Base-by-base conservation (phyloP, 2,888 invertebrate species). In the Sinodicranocentrus sp. region DNA sequence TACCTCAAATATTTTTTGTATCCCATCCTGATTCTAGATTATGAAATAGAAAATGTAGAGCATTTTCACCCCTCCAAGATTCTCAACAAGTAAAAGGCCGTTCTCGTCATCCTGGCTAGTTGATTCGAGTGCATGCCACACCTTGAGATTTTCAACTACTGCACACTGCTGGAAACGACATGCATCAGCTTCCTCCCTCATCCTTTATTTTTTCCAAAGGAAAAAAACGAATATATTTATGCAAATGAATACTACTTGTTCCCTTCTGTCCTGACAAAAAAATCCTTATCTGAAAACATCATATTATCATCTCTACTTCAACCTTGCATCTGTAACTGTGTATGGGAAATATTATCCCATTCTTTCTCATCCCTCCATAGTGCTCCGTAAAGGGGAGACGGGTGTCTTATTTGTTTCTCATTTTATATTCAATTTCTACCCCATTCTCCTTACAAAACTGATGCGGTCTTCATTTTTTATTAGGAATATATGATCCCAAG, bases 81-180 rank as follows among this genome's bases (percentile, higher is more conserved):
- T 68, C 8, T 68, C n/a, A 68, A 68, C 25, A 33, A 5, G 43
- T 39, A 28, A 33, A 48, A 25, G 63, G 76, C 61, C 70, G 67
- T 78, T 70, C n/a, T n/a, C n/a, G n/a, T n/a, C n/a, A 70, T 63
- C 75, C 44, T 80, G 78, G 84, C 86, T 87, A 85, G 85, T 85
- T 84, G 63, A 75, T 67, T 85, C 70, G 73, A 79, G 65, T 76
- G 79, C 67, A 48, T 84, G 87, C 87, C 87, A 87, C 87, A 85
- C 87, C 87, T 87, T 76, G 63, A 72, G 68, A 82, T 77, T 73
- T 85, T 85, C 76, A 44, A 84, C 84, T 84, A 85, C 75, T 54
- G 82, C 13, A 44, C 86, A 68, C 85, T 73, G 86, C 85, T 85
- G 85, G 86, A 86, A 85, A 86, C 82, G 68, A 71, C 86, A 84